These are phyloP conservation scores for Philhelius pedissequus DNA, from an alignment of 2,888 invertebrate genomes.

Conservation along the genomic window DNA sequence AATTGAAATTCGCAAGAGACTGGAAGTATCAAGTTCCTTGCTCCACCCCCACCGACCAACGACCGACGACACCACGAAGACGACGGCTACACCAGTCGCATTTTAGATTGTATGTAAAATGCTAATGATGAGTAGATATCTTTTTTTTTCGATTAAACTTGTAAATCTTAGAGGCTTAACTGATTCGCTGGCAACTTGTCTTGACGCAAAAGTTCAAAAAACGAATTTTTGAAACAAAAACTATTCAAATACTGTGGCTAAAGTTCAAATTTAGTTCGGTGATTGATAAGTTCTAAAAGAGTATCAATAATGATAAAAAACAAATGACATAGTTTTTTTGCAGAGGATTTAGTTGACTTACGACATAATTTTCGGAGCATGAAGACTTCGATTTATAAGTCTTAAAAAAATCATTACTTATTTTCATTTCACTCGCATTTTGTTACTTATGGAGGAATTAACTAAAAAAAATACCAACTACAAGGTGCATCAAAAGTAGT, in stretches of 20 bases:
- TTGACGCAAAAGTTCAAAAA: conserved; percentile 45
- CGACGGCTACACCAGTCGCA: background rate
- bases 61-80: too few relatives aligned
- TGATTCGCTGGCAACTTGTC: conserved; percentile 13
- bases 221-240: background rate
- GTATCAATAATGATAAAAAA: conserved; percentile 52
- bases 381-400: too few relatives aligned
- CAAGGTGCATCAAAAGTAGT: too few relatives aligned
- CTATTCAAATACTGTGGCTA: conserved; percentile 16
- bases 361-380: too few relatives aligned
- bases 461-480: too few relatives aligned
- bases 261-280: conserved; percentile 35
- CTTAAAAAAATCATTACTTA: too few relatives aligned
- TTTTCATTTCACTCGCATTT: too few relatives aligned
- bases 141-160: conserved; percentile 46
- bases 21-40: background rate
- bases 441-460: too few relatives aligned
- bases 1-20: background rate
- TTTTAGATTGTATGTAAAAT: background rate
- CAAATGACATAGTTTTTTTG: background rate
- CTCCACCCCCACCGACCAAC: too few relatives aligned
- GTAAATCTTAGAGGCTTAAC: conserved; percentile 35
- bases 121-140: conserved; percentile 44
- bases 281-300: conserved; percentile 42
- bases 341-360: background rate